Percentiles rank a stretch among this genome's conserved stretches.
phyloP scores from a whole-genome alignment of 2,113 vertebrate species.

The Penelope pileata region DNA sequence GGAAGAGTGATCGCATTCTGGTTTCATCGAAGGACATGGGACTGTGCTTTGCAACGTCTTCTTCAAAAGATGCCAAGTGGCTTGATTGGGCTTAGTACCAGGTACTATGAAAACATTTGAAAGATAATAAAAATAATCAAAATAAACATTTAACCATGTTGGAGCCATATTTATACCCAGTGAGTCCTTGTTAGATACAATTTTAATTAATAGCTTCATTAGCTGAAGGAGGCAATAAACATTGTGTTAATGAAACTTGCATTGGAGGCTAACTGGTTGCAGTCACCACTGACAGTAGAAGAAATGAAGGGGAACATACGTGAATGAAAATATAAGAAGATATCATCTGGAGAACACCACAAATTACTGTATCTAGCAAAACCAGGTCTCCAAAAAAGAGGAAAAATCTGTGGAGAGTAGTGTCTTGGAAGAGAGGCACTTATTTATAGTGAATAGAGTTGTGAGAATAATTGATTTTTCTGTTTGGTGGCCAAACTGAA shows the following conservation, averaged over 20 bases:
- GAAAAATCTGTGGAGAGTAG: not conserved
- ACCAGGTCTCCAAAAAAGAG: not conserved
- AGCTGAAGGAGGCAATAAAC: slow-evolving; percentile 36
- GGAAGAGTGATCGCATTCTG: not conserved
- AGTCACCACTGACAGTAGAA: not conserved
- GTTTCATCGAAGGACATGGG: not conserved
- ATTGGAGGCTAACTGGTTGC: not conserved
- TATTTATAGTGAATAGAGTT: not conserved
- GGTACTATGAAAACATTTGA: not conserved
- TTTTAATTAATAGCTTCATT: slow-evolving; percentile 43
- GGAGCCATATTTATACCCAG: not conserved
- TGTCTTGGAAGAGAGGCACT: not conserved
- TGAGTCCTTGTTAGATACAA: not conserved
- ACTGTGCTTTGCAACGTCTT: not conserved
- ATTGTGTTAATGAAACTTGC: slow-evolving; percentile 20
- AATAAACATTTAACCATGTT: not conserved
- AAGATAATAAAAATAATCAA: slow-evolving; percentile 14
- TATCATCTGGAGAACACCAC: not conserved
- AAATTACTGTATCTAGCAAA: not conserved
- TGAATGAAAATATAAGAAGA: not conserved
- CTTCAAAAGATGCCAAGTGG: not conserved
- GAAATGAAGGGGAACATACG: not conserved
- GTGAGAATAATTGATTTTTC: slow-evolving; percentile 45
- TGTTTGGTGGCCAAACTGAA: slow-evolving; percentile 28
- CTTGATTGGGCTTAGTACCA: not conserved